Percentiles rank a stretch among this genome's conserved stretches.
Conservation (phyloP, 1,140 invertebrate species). For the Apis florea region DNA sequence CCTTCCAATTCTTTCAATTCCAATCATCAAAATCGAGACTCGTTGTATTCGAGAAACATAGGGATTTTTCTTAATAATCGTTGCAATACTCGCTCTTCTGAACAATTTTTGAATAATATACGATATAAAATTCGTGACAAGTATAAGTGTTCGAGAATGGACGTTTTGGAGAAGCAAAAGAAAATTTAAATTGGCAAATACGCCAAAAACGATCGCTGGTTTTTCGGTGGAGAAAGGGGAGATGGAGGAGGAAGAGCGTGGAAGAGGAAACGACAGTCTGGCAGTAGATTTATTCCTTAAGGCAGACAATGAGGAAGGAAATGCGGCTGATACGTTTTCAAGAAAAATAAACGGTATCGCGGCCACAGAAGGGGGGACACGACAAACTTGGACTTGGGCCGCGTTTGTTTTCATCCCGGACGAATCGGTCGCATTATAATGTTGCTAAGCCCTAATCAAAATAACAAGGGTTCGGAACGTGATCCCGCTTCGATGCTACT, state of each 20-base stretch:
- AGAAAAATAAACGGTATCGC: constrained; percentile 71
- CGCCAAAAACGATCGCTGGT: not conserved
- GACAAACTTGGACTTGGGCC: constrained; percentile 45
- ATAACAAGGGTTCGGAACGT: not conserved
- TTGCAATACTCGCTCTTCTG: too few relatives aligned
- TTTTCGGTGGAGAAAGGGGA: not conserved
- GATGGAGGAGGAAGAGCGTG: constrained; percentile 7
- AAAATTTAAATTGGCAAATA: not conserved
- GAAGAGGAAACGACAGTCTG: constrained; percentile 39
- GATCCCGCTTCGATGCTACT: not conserved
- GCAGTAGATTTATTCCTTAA: constrained; percentile 70
- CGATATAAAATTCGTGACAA: too few relatives aligned
- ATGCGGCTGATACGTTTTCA: constrained; percentile 72
- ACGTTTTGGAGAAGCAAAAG: too few relatives aligned
- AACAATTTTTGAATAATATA: too few relatives aligned
- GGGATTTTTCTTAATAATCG: too few relatives aligned
- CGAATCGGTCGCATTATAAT: constrained; percentile 59
- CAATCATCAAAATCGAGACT: too few relatives aligned
- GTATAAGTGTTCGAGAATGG: too few relatives aligned
- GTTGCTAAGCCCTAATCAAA: constrained; percentile 59
- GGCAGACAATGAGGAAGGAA: constrained; percentile 73
- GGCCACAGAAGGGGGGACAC: constrained; percentile 35
- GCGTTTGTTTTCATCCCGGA: constrained; percentile 59
- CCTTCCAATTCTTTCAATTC: too few relatives aligned
- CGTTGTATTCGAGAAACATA: too few relatives aligned